Conservation (phyloP, 2,113 vertebrate species). For the Orientallactaga bullata region DNA sequence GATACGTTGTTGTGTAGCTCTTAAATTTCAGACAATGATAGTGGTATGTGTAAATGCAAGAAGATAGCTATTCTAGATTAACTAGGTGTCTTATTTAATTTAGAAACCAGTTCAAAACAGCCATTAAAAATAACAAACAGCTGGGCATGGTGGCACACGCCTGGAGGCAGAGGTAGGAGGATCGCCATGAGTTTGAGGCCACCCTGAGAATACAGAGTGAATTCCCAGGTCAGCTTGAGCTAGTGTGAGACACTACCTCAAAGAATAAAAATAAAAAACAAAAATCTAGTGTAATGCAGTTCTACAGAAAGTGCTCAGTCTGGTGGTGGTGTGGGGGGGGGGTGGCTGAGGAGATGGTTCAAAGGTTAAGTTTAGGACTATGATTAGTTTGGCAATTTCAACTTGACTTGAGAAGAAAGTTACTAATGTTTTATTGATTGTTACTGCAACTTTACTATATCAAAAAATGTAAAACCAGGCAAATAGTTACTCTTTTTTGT, state of each 20-base stretch:
- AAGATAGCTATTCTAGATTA: background rate
- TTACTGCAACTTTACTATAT: constrained; percentile 36
- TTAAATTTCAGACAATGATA: background rate
- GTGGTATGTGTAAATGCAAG: background rate
- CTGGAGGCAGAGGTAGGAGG: too few relatives aligned
- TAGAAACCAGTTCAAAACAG: background rate
- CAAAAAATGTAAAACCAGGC: background rate
- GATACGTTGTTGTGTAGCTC: background rate
- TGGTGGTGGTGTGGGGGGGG: too few relatives aligned
- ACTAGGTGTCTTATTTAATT: background rate
- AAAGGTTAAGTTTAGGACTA: background rate
- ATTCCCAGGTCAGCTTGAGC: too few relatives aligned
- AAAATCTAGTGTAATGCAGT: background rate
- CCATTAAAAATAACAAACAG: background rate
- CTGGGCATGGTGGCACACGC: too few relatives aligned
- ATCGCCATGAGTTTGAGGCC: too few relatives aligned
- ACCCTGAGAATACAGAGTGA: too few relatives aligned
- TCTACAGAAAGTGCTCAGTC: background rate
- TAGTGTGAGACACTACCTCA: too few relatives aligned
- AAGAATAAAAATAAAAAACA: background rate
- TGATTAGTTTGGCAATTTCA: background rate
- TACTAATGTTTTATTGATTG: background rate
- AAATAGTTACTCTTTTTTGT: constrained; percentile 77
- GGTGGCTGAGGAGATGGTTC: too few relatives aligned
- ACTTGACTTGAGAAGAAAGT: background rate